These are phyloP conservation scores for Andrena chrysosceles DNA, from an alignment of 2,888 invertebrate species.

Conservation along the genomic window DNA sequence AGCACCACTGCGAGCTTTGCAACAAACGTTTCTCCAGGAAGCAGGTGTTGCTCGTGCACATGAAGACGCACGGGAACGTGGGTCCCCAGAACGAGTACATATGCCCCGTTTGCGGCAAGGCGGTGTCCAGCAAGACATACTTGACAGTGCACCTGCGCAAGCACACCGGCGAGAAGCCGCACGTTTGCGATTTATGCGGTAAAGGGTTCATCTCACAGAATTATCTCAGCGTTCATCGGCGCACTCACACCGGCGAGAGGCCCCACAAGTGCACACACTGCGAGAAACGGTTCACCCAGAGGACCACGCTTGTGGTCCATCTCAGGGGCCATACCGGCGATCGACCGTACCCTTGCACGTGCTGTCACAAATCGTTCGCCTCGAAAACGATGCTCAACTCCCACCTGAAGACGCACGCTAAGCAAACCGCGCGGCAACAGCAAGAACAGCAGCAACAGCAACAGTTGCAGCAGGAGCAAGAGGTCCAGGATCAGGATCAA, in stretches of 20 bases:
- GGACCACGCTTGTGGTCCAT: conserved; percentile 83
- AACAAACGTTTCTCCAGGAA: conserved; percentile 83
- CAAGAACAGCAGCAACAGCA: conserved; percentile 66
- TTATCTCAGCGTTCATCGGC: conserved; percentile 82
- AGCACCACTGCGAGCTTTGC: conserved; percentile 83
- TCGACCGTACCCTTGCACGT: conserved; percentile 82
- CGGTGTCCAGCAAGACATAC: conserved; percentile 87
- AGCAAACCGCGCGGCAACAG: conserved; percentile 76
- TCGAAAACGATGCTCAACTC: conserved; percentile 84
- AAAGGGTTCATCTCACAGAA: conserved; percentile 84
- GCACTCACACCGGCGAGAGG: conserved; percentile 83
- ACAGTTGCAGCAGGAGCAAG: conserved; percentile 50
- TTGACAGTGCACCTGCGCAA: conserved; percentile 88
- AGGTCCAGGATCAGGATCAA: conserved; percentile 39
- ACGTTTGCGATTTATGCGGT: conserved; percentile 86
- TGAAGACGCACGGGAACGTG: conserved; percentile 81
- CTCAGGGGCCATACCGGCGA: conserved; percentile 83
- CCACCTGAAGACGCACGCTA: conserved; percentile 83
- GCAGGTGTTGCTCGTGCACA: conserved; percentile 83
- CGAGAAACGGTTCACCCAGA: conserved; percentile 82
- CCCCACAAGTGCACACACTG: conserved; percentile 83
- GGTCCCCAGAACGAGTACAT: conserved; percentile 86
- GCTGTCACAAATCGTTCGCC: conserved; percentile 82
- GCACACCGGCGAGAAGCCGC: conserved; percentile 88
- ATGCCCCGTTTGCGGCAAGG: conserved; percentile 88